Evolutionary conservation across 2,113 vertebrate genomes (phyloP).

Genomic region (Paratilapia polleni): DNA sequence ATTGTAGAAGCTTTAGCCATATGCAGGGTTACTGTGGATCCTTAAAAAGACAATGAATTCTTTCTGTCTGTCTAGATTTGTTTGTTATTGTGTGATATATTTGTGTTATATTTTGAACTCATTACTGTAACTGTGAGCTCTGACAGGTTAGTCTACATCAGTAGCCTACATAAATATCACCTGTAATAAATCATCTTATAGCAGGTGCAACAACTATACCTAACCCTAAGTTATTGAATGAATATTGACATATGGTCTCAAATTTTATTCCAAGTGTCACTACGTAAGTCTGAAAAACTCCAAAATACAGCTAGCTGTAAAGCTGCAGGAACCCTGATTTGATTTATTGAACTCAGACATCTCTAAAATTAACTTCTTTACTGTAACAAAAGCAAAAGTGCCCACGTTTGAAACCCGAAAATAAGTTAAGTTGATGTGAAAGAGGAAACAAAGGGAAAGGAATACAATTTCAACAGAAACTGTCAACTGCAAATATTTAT

Average conservation of each 20-base stretch:
- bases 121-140: neutral
- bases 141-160: neutral
- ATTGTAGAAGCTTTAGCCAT: neutral
- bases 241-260: neutral
- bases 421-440: neutral
- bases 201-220: neutral
- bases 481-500: neutral
- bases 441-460: neutral
- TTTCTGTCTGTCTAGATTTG: neutral
- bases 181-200: neutral
- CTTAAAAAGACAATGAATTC: neutral
- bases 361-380: neutral
- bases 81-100: too few relatives aligned
- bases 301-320: neutral
- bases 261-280: neutral
- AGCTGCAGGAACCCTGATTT: neutral
- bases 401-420: neutral
- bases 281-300: neutral
- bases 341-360: neutral
- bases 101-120: neutral
- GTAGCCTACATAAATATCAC: neutral
- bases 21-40: too few relatives aligned
- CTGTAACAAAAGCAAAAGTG: neutral
- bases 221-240: neutral
- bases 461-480: neutral